Conservation (phyloP, 2,797 vertebrate species). For the Paedocypris micromegethes region DNA sequence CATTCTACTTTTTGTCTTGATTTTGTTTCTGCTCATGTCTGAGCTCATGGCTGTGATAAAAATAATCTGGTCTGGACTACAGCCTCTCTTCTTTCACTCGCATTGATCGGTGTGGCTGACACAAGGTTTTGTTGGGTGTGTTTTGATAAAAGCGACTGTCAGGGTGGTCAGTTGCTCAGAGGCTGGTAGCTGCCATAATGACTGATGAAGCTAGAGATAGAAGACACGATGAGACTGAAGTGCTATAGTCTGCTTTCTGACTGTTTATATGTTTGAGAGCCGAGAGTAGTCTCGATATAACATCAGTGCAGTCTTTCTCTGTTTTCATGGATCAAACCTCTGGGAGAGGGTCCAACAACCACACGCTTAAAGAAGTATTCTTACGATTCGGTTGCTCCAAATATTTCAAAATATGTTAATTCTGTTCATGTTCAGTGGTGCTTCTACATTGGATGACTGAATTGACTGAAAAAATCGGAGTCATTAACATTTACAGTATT, state of each 20-base stretch:
- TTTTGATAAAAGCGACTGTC: conserved; percentile 31
- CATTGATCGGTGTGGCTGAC: conserved; percentile 22
- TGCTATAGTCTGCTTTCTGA: conserved; percentile 37
- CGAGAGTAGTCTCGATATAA: conserved; percentile 59
- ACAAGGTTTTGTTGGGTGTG: conserved; percentile 33
- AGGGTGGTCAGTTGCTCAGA: conserved; percentile 11
- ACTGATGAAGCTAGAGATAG: conserved; percentile 27
- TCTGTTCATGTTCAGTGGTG: no score
- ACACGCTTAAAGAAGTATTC: no score
- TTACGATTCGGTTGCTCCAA: no score
- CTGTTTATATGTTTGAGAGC: conserved; percentile 43
- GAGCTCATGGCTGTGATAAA: no score
- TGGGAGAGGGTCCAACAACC: conserved; percentile 40
- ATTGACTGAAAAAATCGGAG: no score
- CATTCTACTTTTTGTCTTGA: no score
- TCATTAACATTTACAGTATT: no score
- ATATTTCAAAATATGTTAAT: no score
- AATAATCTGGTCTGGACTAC: conserved; percentile 11
- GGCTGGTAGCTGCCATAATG: conserved; percentile 38
- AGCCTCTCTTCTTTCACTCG: neutral
- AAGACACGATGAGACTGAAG: neutral
- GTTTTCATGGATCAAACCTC: conserved; percentile 57
- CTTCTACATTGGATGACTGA: no score
- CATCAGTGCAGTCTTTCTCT: conserved; percentile 61
- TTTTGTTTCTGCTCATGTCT: no score